Evolutionary conservation across 2,797 vertebrate species (phyloP), one percentile per base, ranked within the genome.

Genomic region (Hydrolagus colliei): DNA sequence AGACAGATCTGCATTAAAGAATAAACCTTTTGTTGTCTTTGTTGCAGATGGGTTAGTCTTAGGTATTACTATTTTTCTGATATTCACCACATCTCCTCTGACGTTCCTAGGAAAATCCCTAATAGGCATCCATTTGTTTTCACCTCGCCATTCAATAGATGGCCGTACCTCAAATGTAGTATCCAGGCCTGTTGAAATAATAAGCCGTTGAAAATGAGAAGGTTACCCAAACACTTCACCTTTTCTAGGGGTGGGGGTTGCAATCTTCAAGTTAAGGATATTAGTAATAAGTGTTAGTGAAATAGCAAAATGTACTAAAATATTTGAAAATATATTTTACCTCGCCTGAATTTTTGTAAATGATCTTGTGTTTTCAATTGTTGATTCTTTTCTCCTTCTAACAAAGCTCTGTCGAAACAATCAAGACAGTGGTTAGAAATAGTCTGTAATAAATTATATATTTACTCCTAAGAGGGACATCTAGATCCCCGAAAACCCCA

Each of bases 361-460:
- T 84, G 65, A 32, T 71, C 32, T 10, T 12, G 9, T 11, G n/a
- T 41, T 27, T 32, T 27, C 10, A 68, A 67, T 11, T 52, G 27
- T n/a, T 71, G 67, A 18, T 91, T 91, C 86, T 91, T 93, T 89
- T 97, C 95, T 73, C 95, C 96, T 92, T 99, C 97, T 88, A 99
- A 88, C 63, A 99, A 93, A 90, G 97, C 94, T 89, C 98, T 99
- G 89, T 72, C 75, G 90, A 88, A 87, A 88, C 86, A 75, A 86
- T 10, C 20, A 71, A 41, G 67, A 27, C 6, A 27, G 52, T 16
- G 12, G 7, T 82, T 14, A 20, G 11, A 65, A 27, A 18, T 27
- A 67, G 20, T 8, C 14, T 16, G 10, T 32, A 71, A n/a, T n/a
- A 41, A 9, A 27, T 82, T 18, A 11, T 13, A 41, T 18, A 52